Conservation (phyloP, 2,797 vertebrate genomes). For the Pseudomugil gertrudae region DNA sequence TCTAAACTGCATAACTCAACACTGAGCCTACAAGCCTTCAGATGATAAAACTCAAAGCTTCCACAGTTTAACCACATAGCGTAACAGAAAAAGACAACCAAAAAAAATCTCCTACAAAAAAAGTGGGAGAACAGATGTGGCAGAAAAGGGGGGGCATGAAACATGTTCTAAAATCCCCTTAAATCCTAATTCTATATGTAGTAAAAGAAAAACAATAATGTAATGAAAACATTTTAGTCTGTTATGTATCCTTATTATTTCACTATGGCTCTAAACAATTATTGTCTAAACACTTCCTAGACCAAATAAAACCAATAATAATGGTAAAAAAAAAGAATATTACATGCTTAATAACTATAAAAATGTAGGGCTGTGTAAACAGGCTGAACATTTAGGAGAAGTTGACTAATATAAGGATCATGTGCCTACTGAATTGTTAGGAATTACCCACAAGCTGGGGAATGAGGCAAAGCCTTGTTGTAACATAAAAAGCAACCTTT, state of each 20-base stretch:
- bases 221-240: constrained; percentile 15
- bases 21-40: constrained; percentile 12
- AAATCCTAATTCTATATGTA: constrained; percentile 39
- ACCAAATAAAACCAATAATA: constrained; percentile 8
- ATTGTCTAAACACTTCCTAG: background rate
- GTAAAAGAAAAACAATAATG: constrained; percentile 39
- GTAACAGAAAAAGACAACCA: constrained; percentile 9
- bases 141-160: constrained; percentile 34
- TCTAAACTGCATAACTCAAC: background rate
- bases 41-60: constrained; percentile 13
- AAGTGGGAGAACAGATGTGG: constrained; percentile 48
- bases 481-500: constrained; percentile 24
- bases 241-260: constrained; percentile 12
- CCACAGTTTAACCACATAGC: background rate
- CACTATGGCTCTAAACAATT: constrained; percentile 10
- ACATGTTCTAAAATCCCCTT: constrained; percentile 46
- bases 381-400: background rate
- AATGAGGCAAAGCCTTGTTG: constrained; percentile 3
- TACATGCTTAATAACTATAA: background rate
- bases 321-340: background rate
- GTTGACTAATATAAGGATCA: background rate
- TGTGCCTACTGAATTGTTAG: background rate
- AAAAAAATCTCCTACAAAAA: background rate
- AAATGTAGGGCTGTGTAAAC: background rate
- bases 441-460: constrained; percentile 9